Base-by-base conservation (phyloP, 2,888 invertebrate genomes). In the Drosophila mayaguana region DNA sequence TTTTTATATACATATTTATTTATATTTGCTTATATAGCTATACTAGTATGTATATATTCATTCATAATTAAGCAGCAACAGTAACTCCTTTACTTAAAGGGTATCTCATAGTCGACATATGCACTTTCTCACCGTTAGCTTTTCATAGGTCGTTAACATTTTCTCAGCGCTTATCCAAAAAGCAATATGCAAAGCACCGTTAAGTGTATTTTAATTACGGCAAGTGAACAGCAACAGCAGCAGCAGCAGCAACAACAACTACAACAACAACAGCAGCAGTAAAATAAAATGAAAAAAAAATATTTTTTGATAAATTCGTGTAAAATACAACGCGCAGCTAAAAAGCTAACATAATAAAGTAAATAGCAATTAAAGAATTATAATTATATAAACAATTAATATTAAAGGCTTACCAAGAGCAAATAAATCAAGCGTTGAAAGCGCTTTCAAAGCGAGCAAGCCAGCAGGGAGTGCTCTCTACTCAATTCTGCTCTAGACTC, bases 171-270 rank as follows among this genome's bases (percentile, higher is more conserved):
- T 46, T 64, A 59, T 34, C 50, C 48, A 68, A 63, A 63, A 72
- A 67, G 65, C 54, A 54, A 74, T 80, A 83, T 80, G 80, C 83
- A 80, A 83, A 84, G 78, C 67, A 65, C 81, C 85, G 85, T 81
- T 81, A 81, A 81, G 80, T 61, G 78, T 70, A 81, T 81, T 81
- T 81, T 81, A 81, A 81, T 81, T 81, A 78, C 72, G 72, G 50
- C 65, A 73, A 68, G 63, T 59, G 55, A 43, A 59, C 48, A 63
- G 43, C 61, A 46, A 6, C 32, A 46, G 8, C 54, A 63, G 8
- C 18, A 42, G 20, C 36, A 20, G 7, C 36, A 54, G 36, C 34
- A 16, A 5, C 60, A 34, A 11, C 42, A 40, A 8, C 48, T 34
- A 22, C 12, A 42, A 32, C 25, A 12, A 14, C 51, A 72, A 16